Conservation (phyloP, 2,888 invertebrate species). For the Brenthis daphne region DNA sequence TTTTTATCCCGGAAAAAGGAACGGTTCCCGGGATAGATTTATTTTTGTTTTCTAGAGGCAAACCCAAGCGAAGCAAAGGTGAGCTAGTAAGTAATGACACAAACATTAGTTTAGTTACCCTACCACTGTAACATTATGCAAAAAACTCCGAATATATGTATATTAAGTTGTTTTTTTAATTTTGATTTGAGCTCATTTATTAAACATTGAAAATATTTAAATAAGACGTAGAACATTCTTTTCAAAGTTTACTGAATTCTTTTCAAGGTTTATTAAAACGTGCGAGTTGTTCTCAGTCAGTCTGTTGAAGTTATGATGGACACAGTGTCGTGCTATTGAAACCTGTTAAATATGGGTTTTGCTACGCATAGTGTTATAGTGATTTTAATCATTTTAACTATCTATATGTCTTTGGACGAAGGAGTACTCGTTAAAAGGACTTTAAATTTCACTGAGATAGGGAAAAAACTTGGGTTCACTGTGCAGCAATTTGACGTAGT, state of each 20-base stretch:
- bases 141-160: too few species aligned
- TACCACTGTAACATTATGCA: too few species aligned
- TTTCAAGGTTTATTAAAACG: constrained; percentile 19
- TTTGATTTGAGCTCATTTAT: too few species aligned
- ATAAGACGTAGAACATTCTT: neutral
- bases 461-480: constrained; percentile 40
- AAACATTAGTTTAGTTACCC: too few species aligned
- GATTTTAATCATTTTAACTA: neutral
- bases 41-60: too few species aligned
- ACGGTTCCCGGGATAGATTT: too few species aligned
- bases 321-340: constrained; percentile 13
- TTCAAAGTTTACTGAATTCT: neutral
- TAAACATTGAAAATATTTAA: neutral
- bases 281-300: neutral
- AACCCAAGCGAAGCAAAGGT: too few species aligned
- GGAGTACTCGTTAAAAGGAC: neutral
- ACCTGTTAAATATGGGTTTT: constrained; percentile 8
- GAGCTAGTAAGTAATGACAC: too few species aligned
- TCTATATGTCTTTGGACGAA: neutral
- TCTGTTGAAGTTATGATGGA: constrained; percentile 5
- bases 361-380: neutral
- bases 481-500: constrained; percentile 43
- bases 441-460: constrained; percentile 43
- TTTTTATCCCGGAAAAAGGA: too few species aligned
- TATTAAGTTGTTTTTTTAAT: too few species aligned